Evolutionary conservation across 2,888 invertebrate genomes (phyloP), one percentile per base, ranked within the genome.

Genomic region (Selenia dentaria): DNA sequence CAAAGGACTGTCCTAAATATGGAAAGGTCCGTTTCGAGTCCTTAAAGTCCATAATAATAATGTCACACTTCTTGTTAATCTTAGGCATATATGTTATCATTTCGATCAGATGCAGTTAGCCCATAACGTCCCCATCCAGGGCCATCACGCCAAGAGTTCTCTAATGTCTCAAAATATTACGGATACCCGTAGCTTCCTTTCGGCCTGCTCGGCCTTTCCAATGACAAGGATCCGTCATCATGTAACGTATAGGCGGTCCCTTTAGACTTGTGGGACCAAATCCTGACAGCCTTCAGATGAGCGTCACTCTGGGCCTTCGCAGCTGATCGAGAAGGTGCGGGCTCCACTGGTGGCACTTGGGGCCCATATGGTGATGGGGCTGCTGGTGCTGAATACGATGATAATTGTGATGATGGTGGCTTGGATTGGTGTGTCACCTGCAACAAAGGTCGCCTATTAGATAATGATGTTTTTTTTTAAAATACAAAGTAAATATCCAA

Each of bases 191-290:
- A 70, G 26, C 46, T 38, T 8, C 47, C 39, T 16, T 51, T 66
- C 0, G 70, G 55, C 32, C 49, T 39, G 4, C 28, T 33, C 1
- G 79, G 80, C 28, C 59, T 74, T 40, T 89, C 88, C 0, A 83
- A 62, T 0, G 84, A 79, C 20, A 91, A 42, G 0, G 79, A 77
- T 1, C 91, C 91, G 51, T 91, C 90, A 5, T 80, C 69, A 36
- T 91, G 84, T 6, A 91, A 51, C 0, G 81, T 83, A 39, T 89
- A 91, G 0, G 91, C 89, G 0, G 80, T 78, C 5, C 89, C 91
- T 28, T 71, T 76, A 0, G 91, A 91, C 22, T 59, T 76, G 44
- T 89, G 85, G 1, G 87, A 82, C 86, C 90, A 89, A 27, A 91
- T 88, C 54, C 76, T 82, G 3, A 64, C 70, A 2, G 88, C 89